These are phyloP conservation scores for Leptobrachium ailaonicum DNA, from an alignment of 2,113 vertebrate genomes.

Conservation along the genomic window DNA sequence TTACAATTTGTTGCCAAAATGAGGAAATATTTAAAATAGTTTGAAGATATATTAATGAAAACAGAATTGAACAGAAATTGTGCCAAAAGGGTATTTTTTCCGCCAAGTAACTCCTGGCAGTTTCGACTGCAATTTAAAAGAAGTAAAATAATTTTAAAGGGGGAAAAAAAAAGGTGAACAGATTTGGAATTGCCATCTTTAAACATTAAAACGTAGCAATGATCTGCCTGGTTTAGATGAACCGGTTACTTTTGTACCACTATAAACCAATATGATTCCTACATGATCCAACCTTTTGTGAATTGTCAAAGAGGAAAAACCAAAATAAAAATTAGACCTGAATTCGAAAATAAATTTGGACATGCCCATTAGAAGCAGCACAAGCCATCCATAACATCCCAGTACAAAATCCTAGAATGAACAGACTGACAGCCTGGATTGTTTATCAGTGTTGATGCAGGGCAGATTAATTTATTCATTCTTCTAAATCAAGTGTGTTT, in stretches of 20 bases:
- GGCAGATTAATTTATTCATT: slow-evolving; percentile 65
- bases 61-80: neutral
- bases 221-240: neutral
- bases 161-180: neutral
- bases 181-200: neutral
- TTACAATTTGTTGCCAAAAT: neutral
- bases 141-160: neutral
- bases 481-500: slow-evolving; percentile 89
- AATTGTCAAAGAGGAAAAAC: neutral
- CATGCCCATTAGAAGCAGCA: neutral
- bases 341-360: neutral
- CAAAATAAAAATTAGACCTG: neutral
- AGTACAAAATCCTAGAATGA: slow-evolving; percentile 1
- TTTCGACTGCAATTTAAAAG: neutral
- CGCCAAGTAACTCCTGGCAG: neutral
- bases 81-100: too few species aligned
- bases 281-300: neutral
- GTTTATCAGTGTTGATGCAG: slow-evolving; percentile 14
- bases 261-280: neutral
- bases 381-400: neutral
- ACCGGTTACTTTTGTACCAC: neutral
- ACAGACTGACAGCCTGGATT: neutral
- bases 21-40: neutral
- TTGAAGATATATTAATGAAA: neutral
- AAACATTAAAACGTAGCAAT: neutral